Evolutionary conservation across 2,888 invertebrate genomes (phyloP), one percentile per base, ranked within the genome.

Genomic region (Eurois occulta): DNA sequence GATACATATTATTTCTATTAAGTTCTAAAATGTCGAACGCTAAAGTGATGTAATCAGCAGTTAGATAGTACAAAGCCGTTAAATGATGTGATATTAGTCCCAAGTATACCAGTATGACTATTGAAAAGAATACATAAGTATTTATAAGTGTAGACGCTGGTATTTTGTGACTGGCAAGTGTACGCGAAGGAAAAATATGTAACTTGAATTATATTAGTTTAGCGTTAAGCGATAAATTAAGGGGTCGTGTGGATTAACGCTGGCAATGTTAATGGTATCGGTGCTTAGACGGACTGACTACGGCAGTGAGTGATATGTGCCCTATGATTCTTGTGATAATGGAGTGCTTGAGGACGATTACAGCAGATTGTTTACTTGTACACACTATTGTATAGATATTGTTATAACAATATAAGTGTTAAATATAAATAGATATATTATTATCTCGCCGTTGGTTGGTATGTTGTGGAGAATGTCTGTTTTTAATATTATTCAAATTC

Each of bases 401-500:
- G 94, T 94, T 94, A 92, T 94, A 88, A 87, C 87, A 84, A 82
- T 89, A 77, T 95, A 96, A 95, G 95, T 96, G 96, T 96, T 96
- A 94, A 94, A 93, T 93, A 94, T 95, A 94, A 93, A 94, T 94
- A 94, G 80, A 88, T 87, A 88, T 88, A 88, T 94, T 94, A 95
- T 94, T 94, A 92, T 94, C 92, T 91, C 90, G 91, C 93, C 88
- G 93, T 94, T 94, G 92, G 93, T 94, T 94, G 92, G 92, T 91
- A 91, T 92, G 91, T 92, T 91, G 89, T 87, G 88, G 88, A 87
- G 84, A 91, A 91, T 92, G 91, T 90, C 92, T 94, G 94, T 96
- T 96, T 96, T 96, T 96, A 96, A 96, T 96, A 94, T 96, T 96
- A 96, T 96, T 94, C 91, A 89, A 93, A 94, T 91, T 92, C 92